phyloP scores from a whole-genome alignment of 2,113 vertebrate genomes.

The Atractosteus spatula region DNA sequence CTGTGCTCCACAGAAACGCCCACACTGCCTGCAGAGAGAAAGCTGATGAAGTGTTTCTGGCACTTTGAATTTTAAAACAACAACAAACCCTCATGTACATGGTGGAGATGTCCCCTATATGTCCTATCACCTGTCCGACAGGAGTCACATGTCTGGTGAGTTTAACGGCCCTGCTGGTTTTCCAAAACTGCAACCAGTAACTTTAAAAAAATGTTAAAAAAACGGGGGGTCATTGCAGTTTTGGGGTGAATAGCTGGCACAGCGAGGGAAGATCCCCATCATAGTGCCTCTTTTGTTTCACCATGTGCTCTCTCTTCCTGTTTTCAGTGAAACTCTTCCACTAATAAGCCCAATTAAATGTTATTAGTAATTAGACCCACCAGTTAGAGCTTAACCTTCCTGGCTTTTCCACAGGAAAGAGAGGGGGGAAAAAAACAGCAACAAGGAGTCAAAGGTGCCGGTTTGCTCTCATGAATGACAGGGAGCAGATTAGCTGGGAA shows the following conservation, averaged over 20 bases:
- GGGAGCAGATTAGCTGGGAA: background rate
- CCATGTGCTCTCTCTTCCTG: slow-evolving; percentile 21
- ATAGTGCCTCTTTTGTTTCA: slow-evolving; percentile 29
- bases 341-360: slow-evolving; percentile 43
- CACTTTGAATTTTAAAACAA: too few relatives aligned
- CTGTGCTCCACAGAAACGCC: too few relatives aligned
- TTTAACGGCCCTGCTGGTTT: background rate
- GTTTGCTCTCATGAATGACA: background rate
- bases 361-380: slow-evolving; percentile 57
- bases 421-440: slow-evolving; percentile 41
- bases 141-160: background rate
- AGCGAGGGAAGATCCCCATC: slow-evolving; percentile 10
- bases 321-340: slow-evolving; percentile 21
- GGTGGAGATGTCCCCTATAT: too few relatives aligned
- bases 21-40: too few relatives aligned
- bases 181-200: background rate
- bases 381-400: slow-evolving; percentile 48
- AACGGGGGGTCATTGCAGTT: background rate
- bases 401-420: slow-evolving; percentile 33
- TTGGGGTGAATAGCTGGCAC: slow-evolving; percentile 29
- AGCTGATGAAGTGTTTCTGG: too few relatives aligned
- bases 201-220: background rate
- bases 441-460: slow-evolving; percentile 19
- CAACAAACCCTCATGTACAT: too few relatives aligned
- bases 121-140: background rate